Base-by-base conservation (phyloP, 2,888 invertebrate species). In the Mythimna loreyi region DNA sequence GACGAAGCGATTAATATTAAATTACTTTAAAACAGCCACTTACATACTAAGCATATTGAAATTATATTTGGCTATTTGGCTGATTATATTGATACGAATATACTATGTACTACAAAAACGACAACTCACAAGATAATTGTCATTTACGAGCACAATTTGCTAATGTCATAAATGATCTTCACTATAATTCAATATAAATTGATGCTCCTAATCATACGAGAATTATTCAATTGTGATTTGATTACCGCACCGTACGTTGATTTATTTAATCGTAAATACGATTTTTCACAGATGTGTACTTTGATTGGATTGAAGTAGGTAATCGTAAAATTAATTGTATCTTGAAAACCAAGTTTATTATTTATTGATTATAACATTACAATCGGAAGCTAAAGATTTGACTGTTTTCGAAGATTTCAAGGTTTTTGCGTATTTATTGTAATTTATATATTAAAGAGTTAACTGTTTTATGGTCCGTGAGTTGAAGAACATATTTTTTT, bases 161-260 rank as follows among this genome's bases (percentile, higher is more conserved):
- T 61, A 61, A 77, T 52, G 8, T 64, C 50, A 72, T 60, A 58
- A 78, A 67, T 70, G 57, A 63, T 70, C 52, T 74, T 60, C 43
- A 56, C 49, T 45, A 59, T 72, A 71, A 68, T 71, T 62, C 49
- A 69, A 72, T 69, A 59, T 56, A 67, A 67, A 80, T 71, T 56
- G 69, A 81, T 73, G 74, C 9, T 30, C 49, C 67, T 72, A 72
- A 81, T 72, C 61, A 52, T 50, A 52, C 45, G 19, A 63, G 62
- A 75, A 72, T 80, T 80, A 81, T 81, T 80, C 75, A 81, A 69
- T 78, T 64, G 62, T 16, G 53, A 67, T 50, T 62, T 67, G 63
- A 70, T 55, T 67, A 33, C 30, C n/a, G 49, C 72, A 40, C 40
- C 16, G 36, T 19, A n/a, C 43, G 43, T n/a, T n/a, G n/a, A 19